A percentile compares a stretch with the other conserved stretches of the same genome.
Conservation (phyloP, 1,140 invertebrate genomes). For the Oreohelix idahoensis region DNA sequence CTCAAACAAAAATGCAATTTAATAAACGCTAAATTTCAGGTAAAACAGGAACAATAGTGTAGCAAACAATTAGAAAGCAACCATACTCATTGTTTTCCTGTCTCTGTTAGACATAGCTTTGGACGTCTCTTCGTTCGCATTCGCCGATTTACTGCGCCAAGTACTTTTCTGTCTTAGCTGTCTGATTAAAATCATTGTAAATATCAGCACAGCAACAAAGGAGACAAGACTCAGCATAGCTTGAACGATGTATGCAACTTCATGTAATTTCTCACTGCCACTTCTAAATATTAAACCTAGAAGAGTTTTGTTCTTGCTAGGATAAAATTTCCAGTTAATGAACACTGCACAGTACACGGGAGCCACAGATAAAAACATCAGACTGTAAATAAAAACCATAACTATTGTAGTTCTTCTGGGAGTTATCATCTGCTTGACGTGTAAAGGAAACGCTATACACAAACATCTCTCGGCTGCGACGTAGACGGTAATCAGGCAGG, state of each 20-base stretch:
- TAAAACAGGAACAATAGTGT: no score
- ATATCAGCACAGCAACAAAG: background rate
- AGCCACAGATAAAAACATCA: background rate
- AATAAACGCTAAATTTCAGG: no score
- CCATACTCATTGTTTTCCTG: background rate
- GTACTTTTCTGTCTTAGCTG: background rate
- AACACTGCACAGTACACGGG: background rate
- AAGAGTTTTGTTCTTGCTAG: background rate
- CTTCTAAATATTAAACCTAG: background rate
- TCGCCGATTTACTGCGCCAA: background rate
- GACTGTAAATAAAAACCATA: background rate
- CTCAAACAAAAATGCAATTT: no score
- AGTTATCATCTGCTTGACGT: background rate
- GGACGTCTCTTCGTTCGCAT: background rate
- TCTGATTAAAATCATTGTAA: background rate
- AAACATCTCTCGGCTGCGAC: constrained; percentile 76
- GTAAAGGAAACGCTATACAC: constrained; percentile 75
- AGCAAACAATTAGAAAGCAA: no score
- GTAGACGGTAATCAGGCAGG: constrained; percentile 85
- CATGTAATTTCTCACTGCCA: background rate
- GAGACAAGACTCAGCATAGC: background rate
- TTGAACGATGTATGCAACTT: background rate
- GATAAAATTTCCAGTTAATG: background rate
- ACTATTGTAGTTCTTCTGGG: background rate
- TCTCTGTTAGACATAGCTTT: background rate